Evolutionary conservation across 2,113 vertebrate species (phyloP), one percentile per base, ranked within the genome.

Genomic region (Apteryx owenii): DNA sequence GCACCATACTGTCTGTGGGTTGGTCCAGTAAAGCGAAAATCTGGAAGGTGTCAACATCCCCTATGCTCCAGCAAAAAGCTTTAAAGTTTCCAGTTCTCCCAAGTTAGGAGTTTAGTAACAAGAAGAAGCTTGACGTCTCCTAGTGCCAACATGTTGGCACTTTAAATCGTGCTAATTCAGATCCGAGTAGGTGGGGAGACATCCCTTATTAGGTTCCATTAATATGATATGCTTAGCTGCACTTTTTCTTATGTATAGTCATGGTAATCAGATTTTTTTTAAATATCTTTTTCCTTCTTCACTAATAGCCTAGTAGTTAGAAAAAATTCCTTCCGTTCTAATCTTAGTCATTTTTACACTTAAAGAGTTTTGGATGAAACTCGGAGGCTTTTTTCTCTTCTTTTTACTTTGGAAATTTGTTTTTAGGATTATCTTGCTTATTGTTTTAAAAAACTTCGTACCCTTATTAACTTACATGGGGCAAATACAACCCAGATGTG

Each of bases 1-100:
- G 96, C 96, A 97, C 97, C 98, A 98, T 97, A 95, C 97, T 98
- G 98, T 96, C 97, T 98, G 97, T 98, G 97, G 98, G 98, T 90
- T 98, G 98, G 97, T 94, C 98, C 97, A 97, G 90, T 98, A 80
- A 94, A 96, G 96, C 86, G 89, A 94, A 97, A 98, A 98, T 98
- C 98, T 98, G 98, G 97, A 98, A 97, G 96, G 91, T 98, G 93
- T 96, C 91, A 96, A 76, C 96, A 97, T 95, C 97, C 93, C 95
- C 54, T 96, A 72, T 96, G 95, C 96, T 97, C 69, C 50, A 68
- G 88, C 13, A 51, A 90, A 92, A 94, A 96, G 88, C 96, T 91
- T 90, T 86, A 90, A 85, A 93, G 75, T 84, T 95, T 95, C 93
- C 95, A 92, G 38, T 83, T 91, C 94, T 90, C 68, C 71, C 4